Percentiles rank a stretch among this genome's conserved stretches.
Conservation (phyloP, 2,888 invertebrate species). For the Rhingia campestris region DNA sequence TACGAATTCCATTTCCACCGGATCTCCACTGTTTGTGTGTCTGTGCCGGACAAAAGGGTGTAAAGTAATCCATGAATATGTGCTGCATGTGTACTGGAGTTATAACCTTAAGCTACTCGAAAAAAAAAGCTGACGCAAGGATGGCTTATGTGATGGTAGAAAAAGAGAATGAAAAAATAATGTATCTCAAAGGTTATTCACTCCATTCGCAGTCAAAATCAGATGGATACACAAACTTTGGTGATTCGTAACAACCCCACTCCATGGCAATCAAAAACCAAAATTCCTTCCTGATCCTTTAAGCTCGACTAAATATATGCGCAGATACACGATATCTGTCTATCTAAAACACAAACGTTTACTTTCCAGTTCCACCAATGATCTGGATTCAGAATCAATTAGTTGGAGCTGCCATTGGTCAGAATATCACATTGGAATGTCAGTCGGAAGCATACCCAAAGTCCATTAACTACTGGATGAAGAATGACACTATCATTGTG, state of each 20-base stretch:
- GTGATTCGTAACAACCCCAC: neutral
- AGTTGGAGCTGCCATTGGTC: conserved; percentile 87
- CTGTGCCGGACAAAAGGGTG: neutral
- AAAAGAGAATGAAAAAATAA: too few relatives aligned
- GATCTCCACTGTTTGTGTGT: conserved; percentile 25
- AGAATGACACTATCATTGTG: conserved; percentile 86
- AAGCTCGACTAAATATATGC: conserved; percentile 25
- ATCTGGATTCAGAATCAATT: conserved; percentile 89
- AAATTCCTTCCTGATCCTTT: conserved; percentile 22
- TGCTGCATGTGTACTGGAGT: neutral
- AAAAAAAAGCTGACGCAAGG: too few relatives aligned
- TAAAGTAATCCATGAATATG: neutral
- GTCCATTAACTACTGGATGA: conserved; percentile 89
- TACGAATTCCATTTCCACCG: neutral
- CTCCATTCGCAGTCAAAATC: neutral
- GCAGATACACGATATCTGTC: conserved; percentile 8
- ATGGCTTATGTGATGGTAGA: too few relatives aligned
- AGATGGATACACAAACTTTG: conserved; percentile 39
- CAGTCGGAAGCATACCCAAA: conserved; percentile 89
- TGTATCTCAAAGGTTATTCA: neutral
- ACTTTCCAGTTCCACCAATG: conserved; percentile 87
- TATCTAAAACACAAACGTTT: conserved; percentile 57
- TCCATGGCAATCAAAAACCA: conserved; percentile 8
- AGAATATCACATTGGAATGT: conserved; percentile 88
- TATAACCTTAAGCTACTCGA: conserved; percentile 9